Evolutionary conservation across 2,113 vertebrate species (phyloP), one percentile per base, ranked within the genome.

Genomic region (Bufo bufo): DNA sequence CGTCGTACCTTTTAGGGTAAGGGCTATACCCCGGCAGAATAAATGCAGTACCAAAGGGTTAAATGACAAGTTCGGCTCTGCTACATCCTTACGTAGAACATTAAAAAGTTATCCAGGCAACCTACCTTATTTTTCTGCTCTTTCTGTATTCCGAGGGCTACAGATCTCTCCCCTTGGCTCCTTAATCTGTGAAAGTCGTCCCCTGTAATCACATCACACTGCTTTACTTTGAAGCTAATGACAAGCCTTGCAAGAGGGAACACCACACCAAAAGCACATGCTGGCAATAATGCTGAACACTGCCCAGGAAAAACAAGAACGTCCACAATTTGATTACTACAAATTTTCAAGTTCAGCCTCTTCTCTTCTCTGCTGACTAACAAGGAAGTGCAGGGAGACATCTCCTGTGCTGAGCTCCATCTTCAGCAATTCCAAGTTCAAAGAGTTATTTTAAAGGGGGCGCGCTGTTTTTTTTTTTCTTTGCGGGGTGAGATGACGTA

Each of bases 241-340:
- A 77, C 20, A 16, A 45, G 65, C 59, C 12, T 66, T 52, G 89
- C 88, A 1, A 87, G 14, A 59, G 90, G 78, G 82, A 90, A 4
- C 0, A n/a, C 75, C 90, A 75, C 90, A 86, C 91, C 90, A 90
- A 90, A 92, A 82, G 23, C 88, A 90, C 65, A 82, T 3, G 7
- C 84, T 91, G 80, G 86, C 17, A 90, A 90, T 90, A 86, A 91
- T 90, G 65, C 33, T 14, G 54, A 91, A 90, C 92, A 91, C 92
- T 89, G 58, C 92, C 93, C 94, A 94, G 84, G 63, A 66, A 90
- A 91, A 91, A 61, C 91, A 92, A 91, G 87, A 77, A 90, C 13
- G 83, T 61, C 89, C 78, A 89, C 92, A 90, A 43, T 47, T 54
- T 84, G 84, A 85, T 89, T 91, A 86, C 86, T 63, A 50, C 82